Percentiles rank a stretch among this genome's conserved stretches.
Evolutionary conservation across 2,888 invertebrate genomes (phyloP).

Genomic region (Acanthosoma haemorrhoidale): DNA sequence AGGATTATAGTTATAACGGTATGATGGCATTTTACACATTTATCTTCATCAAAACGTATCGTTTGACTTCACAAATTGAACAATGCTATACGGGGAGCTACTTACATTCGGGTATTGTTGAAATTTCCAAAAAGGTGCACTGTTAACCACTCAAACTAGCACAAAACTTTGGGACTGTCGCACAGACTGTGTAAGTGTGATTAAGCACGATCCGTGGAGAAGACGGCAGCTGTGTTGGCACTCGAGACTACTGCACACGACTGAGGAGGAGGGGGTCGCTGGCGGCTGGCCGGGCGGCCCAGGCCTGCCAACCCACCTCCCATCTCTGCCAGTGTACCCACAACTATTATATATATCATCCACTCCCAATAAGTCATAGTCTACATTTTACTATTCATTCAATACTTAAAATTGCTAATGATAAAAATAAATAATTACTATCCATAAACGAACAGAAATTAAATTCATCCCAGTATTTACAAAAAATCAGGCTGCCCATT

Average conservation of each 20-base stretch:
- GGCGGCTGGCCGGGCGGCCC: background rate
- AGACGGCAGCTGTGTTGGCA: background rate
- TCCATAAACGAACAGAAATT: too few relatives aligned
- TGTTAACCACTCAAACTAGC: constrained; percentile 14
- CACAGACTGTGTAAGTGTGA: background rate
- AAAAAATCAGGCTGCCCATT: too few relatives aligned
- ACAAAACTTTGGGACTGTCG: background rate
- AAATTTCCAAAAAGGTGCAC: constrained; percentile 13
- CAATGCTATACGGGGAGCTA: background rate
- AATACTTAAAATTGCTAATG: too few relatives aligned
- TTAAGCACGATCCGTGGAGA: background rate
- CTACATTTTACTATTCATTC: too few relatives aligned
- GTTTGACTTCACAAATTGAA: background rate
- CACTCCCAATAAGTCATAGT: too few relatives aligned
- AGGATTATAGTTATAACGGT: background rate
- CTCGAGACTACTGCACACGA: background rate
- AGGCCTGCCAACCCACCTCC: background rate
- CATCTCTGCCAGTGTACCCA: background rate
- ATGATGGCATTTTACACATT: too few relatives aligned
- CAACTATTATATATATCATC: too few relatives aligned
- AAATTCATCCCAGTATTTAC: too few relatives aligned
- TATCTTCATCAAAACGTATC: too few relatives aligned
- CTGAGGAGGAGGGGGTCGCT: constrained; percentile 17
- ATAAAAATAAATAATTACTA: too few relatives aligned
- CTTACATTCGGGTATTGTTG: background rate